Base-by-base conservation (phyloP, 2,797 vertebrate genomes). In the Sardinella longiceps region DNA sequence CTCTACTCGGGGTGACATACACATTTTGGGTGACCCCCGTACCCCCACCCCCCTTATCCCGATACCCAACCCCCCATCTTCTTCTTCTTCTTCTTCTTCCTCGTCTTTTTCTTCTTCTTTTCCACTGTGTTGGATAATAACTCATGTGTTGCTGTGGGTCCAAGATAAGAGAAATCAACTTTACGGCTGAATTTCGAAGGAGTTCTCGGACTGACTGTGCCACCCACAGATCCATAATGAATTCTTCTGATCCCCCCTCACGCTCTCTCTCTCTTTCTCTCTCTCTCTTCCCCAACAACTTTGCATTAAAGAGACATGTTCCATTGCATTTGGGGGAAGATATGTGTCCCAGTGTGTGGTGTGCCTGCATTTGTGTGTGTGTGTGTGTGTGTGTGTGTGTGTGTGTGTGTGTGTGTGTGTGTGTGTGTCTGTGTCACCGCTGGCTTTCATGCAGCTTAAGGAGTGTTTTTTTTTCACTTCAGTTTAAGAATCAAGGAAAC, bases 161-260 rank as follows among this genome's bases (percentile, higher is more conserved):
- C 83, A 81, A 81, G 91, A 89, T 33, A 70, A 70, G 63, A 33
- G 63, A 70, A 70, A 70, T 70, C 63, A 70, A 82, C 81, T 81
- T 60, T 63, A 33, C 63, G 25, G 66, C 60, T 51, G 81, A 43
- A 56, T 80, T 77, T 81, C 15, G 18, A 48, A 88, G 88, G 87
- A 89, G 89, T 87, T 88, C 25, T 90, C 87, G 70, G 81, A 43
- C 88, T 90, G 88, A 90, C 88, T 88, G 48, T 89, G 84, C 93
- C 92, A 92, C 93, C 93, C 92, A 93, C 93, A 92, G 89, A 91
- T 89, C 86, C 86, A 86, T 91, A 92, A 93, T 92, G 89, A 88
- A 93, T 93, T 94, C 91, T 88, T 94, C 92, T 94, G 90, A 95
- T 94, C 92, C 63, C 58, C n/a, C 58, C 12, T n/a, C n/a, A n/a